Base-by-base conservation (phyloP, 2,113 vertebrate genomes). In the Prolemur simus region DNA sequence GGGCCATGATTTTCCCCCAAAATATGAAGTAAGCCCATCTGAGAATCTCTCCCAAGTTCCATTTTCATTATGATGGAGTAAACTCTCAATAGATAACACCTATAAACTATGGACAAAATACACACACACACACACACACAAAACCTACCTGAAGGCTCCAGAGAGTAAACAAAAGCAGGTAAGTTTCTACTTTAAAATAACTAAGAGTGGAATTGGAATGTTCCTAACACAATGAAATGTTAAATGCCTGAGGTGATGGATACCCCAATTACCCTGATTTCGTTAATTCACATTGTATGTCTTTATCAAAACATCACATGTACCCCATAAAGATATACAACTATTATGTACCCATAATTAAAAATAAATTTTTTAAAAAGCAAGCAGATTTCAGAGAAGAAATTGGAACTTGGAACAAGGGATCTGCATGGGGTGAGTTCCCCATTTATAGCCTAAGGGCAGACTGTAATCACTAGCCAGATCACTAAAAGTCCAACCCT, bases 81-180 rank as follows among this genome's bases (percentile, higher is more conserved):
- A 95, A 66, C 13, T 78, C 54, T 87, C 69, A 96, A 34, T 34
- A 80, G 11, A 58, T 78, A 94, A 78, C 54, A 95, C 45, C 74
- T 91, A 42, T 68, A 96, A 95, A 89, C 45, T 56, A 56, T 78
- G 14, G 58, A 84, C 47, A 93, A 71, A 68, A 87, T 13, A 89
- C 37, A 13, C 47, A 34, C 23, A 21, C 27, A 34, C n/a, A 17
- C 8, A 37, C 25, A 47, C 52, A 58, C 68, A 92, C 34, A 64
- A 27, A 88, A 45, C 54, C 45, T 17, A 82, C 63, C 32, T 47
- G 49, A 89, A 85, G 68, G 20, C 39, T 93, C 69, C 34, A 84
- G 15, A 87, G 63, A 97, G 87, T 76, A 37, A 94, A 76, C 29
- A 85, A 91, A 96, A 89, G 84, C 71, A 88, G 49, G 39, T 54